phyloP scores from a whole-genome alignment of 2,113 vertebrate genomes.

The Ptilonorhynchus violaceus region DNA sequence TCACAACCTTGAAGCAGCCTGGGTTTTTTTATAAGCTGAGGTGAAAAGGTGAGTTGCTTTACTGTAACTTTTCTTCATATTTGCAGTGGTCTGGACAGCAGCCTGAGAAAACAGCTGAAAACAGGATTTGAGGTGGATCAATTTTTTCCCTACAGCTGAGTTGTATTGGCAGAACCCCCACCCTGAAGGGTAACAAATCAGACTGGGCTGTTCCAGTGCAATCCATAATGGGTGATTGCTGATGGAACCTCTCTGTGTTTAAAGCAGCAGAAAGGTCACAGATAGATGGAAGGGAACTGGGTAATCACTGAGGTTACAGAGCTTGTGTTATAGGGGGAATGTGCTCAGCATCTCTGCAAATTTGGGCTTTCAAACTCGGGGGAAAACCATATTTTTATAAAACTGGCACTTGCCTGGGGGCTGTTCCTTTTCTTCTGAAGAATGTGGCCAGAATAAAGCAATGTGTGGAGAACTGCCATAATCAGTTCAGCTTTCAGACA shows the following conservation, averaged over 20 bases:
- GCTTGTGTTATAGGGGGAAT: not conserved
- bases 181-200: not conserved
- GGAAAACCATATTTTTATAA: not conserved
- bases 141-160: not conserved
- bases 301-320: not conserved
- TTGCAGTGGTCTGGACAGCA: not conserved
- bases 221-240: not conserved
- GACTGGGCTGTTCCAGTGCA: not conserved
- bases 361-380: not conserved
- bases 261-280: not conserved
- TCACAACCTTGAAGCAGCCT: not conserved
- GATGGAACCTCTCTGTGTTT: rapidly evolving
- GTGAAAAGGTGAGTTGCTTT: not conserved
- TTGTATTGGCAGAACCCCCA: not conserved
- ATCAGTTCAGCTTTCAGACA: not conserved
- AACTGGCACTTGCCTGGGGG: not conserved
- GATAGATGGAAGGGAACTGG: not conserved
- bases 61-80: not conserved
- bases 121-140: not conserved
- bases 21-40: not conserved
- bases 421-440: not conserved
- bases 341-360: not conserved
- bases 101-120: not conserved
- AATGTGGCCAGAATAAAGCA: not conserved
- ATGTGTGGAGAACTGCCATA: not conserved